A percentile compares a stretch with the other conserved stretches of the same genome.
Conservation (phyloP, 2,888 invertebrate species). For the Pristionchus japonicus region DNA sequence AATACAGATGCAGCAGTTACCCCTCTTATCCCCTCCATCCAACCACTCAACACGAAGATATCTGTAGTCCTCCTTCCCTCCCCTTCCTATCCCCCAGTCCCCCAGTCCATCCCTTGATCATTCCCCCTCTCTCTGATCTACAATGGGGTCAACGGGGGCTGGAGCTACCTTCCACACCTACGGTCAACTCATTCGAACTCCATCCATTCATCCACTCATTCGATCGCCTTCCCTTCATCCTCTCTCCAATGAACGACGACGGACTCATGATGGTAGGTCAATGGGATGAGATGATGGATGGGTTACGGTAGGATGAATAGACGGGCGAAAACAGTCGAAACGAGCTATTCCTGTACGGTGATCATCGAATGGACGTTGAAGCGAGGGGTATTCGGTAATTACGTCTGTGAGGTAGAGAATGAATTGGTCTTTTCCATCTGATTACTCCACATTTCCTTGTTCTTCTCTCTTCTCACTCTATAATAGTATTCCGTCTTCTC, state of each 20-base stretch:
- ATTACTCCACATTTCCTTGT: slow-evolving; percentile 29
- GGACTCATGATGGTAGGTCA: slow-evolving; percentile 35
- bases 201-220: slow-evolving; percentile 67
- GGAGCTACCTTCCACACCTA: slow-evolving; percentile 67
- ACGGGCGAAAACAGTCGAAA: background rate
- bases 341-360: background rate
- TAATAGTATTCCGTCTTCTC: slow-evolving; percentile 27
- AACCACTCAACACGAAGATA: background rate
- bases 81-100: background rate
- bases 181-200: slow-evolving; percentile 67
- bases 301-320: background rate
- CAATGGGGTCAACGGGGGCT: slow-evolving; percentile 67
- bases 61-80: slow-evolving; percentile 15
- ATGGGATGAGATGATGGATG: background rate
- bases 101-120: background rate
- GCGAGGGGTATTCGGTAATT: no score
- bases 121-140: background rate
- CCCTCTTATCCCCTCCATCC: background rate
- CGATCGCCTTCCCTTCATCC: slow-evolving; percentile 48
- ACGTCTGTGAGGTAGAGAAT: background rate
- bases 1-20: slow-evolving; percentile 32
- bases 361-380: no score
- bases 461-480: slow-evolving; percentile 17
- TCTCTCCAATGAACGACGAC: slow-evolving; percentile 10
- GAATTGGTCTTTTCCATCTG: slow-evolving; percentile 22